Conservation (phyloP, 1,140 invertebrate species). For the Penaeus vannamei region DNA sequence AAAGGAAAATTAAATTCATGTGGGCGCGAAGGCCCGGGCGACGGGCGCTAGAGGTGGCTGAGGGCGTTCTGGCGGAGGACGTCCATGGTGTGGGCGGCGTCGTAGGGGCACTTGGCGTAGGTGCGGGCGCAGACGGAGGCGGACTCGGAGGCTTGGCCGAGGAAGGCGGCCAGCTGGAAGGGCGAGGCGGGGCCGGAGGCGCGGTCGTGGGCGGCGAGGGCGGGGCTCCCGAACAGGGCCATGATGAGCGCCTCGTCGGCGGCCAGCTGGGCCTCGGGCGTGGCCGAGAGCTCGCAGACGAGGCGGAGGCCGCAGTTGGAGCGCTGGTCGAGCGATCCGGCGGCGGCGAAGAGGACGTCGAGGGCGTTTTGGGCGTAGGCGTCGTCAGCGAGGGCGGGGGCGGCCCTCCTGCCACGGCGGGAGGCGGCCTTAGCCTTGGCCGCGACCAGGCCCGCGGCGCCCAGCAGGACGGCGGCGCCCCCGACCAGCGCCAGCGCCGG, state of each 20-base stretch:
- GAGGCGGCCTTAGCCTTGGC: not conserved
- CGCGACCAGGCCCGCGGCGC: not conserved
- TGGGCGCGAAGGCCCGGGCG: not conserved
- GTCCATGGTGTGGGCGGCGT: constrained; percentile 20
- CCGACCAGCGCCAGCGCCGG: constrained; percentile 28
- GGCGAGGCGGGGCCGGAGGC: constrained; percentile 2
- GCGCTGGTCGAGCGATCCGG: not conserved
- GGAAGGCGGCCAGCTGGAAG: constrained; percentile 32
- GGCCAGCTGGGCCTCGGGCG: not conserved
- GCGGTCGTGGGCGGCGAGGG: not conserved
- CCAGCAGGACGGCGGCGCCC: constrained; percentile 23
- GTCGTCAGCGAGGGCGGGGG: not conserved
- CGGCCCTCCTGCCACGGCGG: not conserved
- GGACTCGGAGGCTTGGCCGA: not conserved
- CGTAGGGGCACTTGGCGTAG: not conserved
- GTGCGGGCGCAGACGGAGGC: not conserved
- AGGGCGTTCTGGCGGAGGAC: not conserved
- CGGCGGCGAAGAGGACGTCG: constrained; percentile 33
- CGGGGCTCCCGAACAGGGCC: not conserved
- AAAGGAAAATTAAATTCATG: no score
- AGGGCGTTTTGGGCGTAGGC: not conserved
- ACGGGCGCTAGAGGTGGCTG: no score
- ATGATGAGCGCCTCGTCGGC: constrained; percentile 30
- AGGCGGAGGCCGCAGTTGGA: constrained; percentile 45
- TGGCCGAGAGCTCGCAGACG: constrained; percentile 48